Evolutionary conservation across 1,140 invertebrate genomes (phyloP).

Genomic region (Drosophila bifasciata): DNA sequence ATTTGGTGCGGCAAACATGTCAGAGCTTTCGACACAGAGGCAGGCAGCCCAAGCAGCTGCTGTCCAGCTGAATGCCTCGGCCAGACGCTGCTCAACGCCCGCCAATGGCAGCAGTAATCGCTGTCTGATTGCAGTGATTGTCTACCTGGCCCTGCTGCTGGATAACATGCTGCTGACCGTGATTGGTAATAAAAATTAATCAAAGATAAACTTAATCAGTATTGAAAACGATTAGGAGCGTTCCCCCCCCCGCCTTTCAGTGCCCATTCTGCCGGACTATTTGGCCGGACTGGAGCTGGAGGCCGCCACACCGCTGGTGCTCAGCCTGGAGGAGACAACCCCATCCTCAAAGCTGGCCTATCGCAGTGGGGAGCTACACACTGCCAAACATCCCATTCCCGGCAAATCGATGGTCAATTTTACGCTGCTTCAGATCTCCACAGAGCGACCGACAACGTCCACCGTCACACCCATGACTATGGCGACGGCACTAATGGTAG

Average conservation of each 20-base stretch:
- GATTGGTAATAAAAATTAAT: slow-evolving; percentile 86
- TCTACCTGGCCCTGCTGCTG: slow-evolving; percentile 89
- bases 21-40: slow-evolving; percentile 42
- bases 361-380: slow-evolving; percentile 51
- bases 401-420: slow-evolving; percentile 84
- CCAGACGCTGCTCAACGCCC: slow-evolving; percentile 53
- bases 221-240: slow-evolving; percentile 8
- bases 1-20: slow-evolving; percentile 36
- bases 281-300: slow-evolving; percentile 86
- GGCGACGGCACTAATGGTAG: slow-evolving; percentile 11
- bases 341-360: slow-evolving; percentile 39
- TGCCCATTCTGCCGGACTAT: slow-evolving; percentile 94
- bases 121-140: slow-evolving; percentile 85
- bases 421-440: slow-evolving; percentile 61
- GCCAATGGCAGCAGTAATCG: slow-evolving; percentile 60
- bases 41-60: slow-evolving; percentile 31
- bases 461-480: slow-evolving; percentile 25
- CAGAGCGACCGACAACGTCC: slow-evolving; percentile 27
- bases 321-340: slow-evolving; percentile 16
- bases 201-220: slow-evolving; percentile 15
- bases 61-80: slow-evolving; percentile 56
- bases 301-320: slow-evolving; percentile 8
- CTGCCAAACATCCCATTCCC: slow-evolving; percentile 84
- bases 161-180: slow-evolving; percentile 92
- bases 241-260: slow-evolving; percentile 85